phyloP scores from a whole-genome alignment of 1,140 invertebrate species.

The Brachionus koreanus region DNA sequence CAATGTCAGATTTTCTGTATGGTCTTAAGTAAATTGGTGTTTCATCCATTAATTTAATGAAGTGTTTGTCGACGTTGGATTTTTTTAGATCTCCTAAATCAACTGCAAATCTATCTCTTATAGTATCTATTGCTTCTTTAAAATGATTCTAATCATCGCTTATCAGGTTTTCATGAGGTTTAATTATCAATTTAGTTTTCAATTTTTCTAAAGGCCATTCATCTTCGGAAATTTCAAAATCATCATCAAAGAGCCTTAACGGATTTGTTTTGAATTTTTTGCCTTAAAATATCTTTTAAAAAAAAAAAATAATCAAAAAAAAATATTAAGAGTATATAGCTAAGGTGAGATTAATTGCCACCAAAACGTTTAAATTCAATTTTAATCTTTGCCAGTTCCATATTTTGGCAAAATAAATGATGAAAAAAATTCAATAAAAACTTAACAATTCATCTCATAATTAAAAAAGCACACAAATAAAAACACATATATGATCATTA shows the following conservation, averaged over 20 bases:
- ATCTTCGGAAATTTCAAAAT: background rate
- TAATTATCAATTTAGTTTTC: background rate
- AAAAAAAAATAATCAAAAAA: background rate
- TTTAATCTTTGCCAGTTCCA: background rate
- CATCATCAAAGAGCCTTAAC: background rate
- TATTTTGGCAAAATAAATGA: slow-evolving; percentile 4
- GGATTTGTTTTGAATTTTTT: background rate
- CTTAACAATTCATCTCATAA: slow-evolving; percentile 19
- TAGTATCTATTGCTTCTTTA: too few species aligned
- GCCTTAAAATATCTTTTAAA: background rate
- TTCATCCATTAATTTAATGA: too few species aligned
- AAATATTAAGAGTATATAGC: background rate
- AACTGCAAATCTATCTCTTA: too few species aligned
- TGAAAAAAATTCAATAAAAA: slow-evolving; percentile 27
- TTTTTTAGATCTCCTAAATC: too few species aligned
- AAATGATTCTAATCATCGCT: too few species aligned
- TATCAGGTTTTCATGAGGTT: background rate
- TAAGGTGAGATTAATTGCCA: background rate
- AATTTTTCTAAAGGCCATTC: background rate
- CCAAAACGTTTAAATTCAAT: background rate
- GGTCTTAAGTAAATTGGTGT: too few species aligned
- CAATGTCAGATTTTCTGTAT: too few species aligned
- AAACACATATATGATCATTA: slow-evolving; percentile 11
- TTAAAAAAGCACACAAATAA: slow-evolving; percentile 18
- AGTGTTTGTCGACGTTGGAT: too few species aligned